Evolutionary conservation across 35 echinoderm and acorn worm species (phyloP).

Genomic region (Eucidaris tribuloides): DNA sequence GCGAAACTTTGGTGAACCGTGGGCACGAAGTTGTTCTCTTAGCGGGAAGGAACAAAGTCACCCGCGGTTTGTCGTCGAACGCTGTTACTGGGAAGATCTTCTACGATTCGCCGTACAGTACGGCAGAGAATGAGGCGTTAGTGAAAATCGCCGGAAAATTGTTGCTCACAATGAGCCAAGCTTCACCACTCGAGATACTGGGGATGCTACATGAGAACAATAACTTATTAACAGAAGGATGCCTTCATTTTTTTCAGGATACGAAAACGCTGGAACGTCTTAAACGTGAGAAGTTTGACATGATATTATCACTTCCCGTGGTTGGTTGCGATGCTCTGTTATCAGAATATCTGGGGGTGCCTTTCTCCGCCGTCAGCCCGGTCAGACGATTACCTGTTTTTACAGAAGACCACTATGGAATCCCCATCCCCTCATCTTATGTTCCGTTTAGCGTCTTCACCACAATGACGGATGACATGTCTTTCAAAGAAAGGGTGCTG

Average conservation of each 20-base stretch:
- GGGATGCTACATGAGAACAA: no score
- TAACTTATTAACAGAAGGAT: no score
- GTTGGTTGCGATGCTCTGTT: neutral
- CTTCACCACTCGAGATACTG: no score
- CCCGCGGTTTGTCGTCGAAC: neutral
- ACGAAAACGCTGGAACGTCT: neutral
- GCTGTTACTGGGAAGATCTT: neutral
- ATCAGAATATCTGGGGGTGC: neutral
- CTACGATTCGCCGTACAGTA: neutral
- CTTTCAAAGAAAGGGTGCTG: no score
- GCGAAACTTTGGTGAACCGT: neutral
- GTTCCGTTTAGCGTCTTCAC: slow-evolving; percentile 8
- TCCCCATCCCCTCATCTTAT: slow-evolving; percentile 15
- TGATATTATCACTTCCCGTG: neutral
- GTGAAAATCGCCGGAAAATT: no score
- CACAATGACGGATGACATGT: no score
- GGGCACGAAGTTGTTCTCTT: slow-evolving; percentile 3
- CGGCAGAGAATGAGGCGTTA: neutral
- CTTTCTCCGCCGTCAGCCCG: slow-evolving; percentile 10
- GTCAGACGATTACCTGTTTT: neutral
- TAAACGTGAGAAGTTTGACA: slow-evolving; percentile 16
- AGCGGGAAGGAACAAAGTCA: neutral
- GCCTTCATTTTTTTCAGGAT: neutral
- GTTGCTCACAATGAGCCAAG: no score
- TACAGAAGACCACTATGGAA: neutral